Conservation (phyloP, 2,888 invertebrate genomes). For the Sinelater perroti region DNA sequence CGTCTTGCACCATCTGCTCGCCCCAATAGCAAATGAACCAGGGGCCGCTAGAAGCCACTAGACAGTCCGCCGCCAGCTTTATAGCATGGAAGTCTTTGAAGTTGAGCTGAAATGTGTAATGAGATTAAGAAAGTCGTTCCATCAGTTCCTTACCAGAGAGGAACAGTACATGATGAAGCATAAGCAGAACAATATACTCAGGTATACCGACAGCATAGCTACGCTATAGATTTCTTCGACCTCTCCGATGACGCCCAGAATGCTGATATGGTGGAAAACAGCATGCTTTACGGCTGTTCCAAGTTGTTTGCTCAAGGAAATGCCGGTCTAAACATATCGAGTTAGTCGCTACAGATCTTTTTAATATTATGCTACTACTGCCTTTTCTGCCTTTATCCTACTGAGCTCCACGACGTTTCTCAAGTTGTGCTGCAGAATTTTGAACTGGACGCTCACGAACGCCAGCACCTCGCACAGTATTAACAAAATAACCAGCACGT, state of each 20-base stretch:
- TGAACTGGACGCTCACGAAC: neutral
- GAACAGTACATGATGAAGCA: neutral
- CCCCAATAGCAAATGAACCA: conserved; percentile 7
- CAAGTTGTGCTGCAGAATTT: neutral
- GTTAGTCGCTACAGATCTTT: no score
- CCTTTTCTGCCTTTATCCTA: no score
- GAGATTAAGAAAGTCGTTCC: neutral
- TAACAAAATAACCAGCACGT: no score
- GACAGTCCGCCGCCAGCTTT: neutral
- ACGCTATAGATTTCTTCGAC: neutral
- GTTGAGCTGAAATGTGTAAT: neutral
- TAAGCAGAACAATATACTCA: neutral
- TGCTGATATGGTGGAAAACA: neutral
- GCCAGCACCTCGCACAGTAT: neutral
- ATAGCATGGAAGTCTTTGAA: neutral
- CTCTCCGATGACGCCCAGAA: neutral
- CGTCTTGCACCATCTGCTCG: conserved; percentile 9
- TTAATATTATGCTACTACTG: no score
- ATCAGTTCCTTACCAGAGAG: neutral
- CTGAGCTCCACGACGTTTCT: neutral
- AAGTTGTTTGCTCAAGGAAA: neutral
- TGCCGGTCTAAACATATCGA: no score
- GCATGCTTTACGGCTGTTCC: neutral
- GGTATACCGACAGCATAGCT: neutral
- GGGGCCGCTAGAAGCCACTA: neutral